Base-by-base conservation (phyloP, 2,113 vertebrate genomes). In the Nerophis ophidion region DNA sequence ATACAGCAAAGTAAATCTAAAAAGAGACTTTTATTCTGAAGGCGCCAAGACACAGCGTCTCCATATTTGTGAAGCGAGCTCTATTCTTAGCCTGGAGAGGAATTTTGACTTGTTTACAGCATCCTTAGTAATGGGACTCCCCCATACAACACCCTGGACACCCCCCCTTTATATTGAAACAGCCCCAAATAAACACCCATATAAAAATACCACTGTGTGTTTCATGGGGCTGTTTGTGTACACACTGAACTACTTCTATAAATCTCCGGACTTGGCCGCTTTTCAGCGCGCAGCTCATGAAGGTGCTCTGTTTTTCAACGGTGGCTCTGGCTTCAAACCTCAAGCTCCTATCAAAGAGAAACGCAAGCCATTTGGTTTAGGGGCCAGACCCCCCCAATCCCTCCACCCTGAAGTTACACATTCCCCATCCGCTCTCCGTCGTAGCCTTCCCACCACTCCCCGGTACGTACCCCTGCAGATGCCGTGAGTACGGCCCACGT, bases 391-490 rank as follows among this genome's bases (percentile, higher is more conserved):
- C 71, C 80, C 75, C 65, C 4, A 4, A 26, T 26, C 81, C 81
- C 81, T 64, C 80, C 80, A 68, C 83, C 83, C 81, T 76, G 65
- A 82, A 84, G 80, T 77, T 74, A 85, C 81, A 87, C 80, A 85
- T 81, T 61, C 71, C 70, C 42, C 49, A 50, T 15, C 26, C 16
- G 14, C 45, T 42, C 40, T 51, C 16, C 14, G 45, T 26, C 4
- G 16, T 17, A 8, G 17, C 47, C 65, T 17, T 34, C 33, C 50
- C 12, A 47, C 48, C 47, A 2, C 42, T 68, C 66, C 44, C 34
- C 44, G 6, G 1, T 63, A 65, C 88, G 51, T 81, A 93, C 92
- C 92, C 71, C 91, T 87, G 80, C 92, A 93, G 85, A 93, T 92
- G 71, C 91, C 92, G 5, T 82, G 77, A 9, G 70, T 80, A 1